phyloP scores from a whole-genome alignment of 2,113 vertebrate genomes.

The Ellobius talpinus region DNA sequence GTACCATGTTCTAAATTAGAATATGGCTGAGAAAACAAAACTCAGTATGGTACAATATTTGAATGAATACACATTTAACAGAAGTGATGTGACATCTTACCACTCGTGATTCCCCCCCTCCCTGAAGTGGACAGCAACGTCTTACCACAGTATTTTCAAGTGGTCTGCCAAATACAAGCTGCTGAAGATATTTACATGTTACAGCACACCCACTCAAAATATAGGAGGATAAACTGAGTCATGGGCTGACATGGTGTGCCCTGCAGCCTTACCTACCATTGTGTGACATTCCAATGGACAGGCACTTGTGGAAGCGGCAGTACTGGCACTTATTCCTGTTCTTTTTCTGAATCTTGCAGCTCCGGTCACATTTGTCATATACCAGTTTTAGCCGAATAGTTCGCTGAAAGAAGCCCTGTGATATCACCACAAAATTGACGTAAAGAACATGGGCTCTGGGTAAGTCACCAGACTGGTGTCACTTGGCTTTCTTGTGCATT shows the following conservation, averaged over 20 bases:
- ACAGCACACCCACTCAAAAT: rapidly evolving
- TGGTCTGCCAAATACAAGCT: neutral
- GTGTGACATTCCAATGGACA: slow-evolving; percentile 98
- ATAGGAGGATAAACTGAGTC: rapidly evolving
- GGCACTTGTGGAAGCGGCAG: slow-evolving; percentile 99
- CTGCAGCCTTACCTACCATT: slow-evolving; percentile 92
- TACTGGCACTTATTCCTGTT: slow-evolving; percentile 99
- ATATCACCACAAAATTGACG: rapidly evolving
- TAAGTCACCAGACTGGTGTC: neutral
- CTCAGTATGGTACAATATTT: rapidly evolving
- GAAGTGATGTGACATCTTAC: rapidly evolving
- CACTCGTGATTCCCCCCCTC: no score
- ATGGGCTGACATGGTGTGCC: rapidly evolving
- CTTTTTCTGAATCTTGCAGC: slow-evolving; percentile 99
- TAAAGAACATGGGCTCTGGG: rapidly evolving
- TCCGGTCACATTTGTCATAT: slow-evolving; percentile 95
- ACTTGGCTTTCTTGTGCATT: rapidly evolving
- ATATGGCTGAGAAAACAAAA: rapidly evolving
- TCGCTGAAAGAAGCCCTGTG: slow-evolving; percentile 95
- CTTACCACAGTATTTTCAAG: neutral
- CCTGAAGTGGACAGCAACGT: neutral
- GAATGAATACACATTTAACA: neutral
- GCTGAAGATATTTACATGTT: rapidly evolving
- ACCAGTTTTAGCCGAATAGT: slow-evolving; percentile 96
- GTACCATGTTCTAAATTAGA: neutral